Percentiles rank a stretch among this genome's conserved stretches.
Conservation (phyloP, 2,888 invertebrate species). For the Altica lythri region DNA sequence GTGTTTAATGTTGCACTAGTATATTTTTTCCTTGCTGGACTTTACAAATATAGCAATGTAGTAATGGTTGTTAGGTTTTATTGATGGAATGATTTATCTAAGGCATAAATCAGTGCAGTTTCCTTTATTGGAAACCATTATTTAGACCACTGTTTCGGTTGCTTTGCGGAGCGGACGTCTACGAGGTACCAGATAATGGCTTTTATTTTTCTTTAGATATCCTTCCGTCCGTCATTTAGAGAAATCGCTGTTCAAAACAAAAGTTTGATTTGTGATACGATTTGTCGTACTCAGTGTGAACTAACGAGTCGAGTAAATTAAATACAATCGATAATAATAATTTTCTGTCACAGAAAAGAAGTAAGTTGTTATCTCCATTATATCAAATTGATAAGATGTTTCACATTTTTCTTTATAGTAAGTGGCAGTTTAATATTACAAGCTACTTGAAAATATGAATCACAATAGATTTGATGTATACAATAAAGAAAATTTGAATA, state of each 20-base stretch:
- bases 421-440: too few species aligned
- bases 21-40: not conserved
- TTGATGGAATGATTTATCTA: slow-evolving; percentile 26
- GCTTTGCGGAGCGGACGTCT: slow-evolving; percentile 14
- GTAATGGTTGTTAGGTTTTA: slow-evolving; percentile 22
- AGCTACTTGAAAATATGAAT: too few species aligned
- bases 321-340: slow-evolving; percentile 1
- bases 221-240: slow-evolving; percentile 2
- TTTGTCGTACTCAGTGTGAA: not conserved
- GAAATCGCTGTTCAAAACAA: slow-evolving; percentile 14
- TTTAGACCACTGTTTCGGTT: slow-evolving; percentile 24
- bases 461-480: too few species aligned
- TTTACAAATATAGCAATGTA: slow-evolving; percentile 1
- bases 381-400: too few species aligned
- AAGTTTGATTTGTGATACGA: slow-evolving; percentile 14
- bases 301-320: slow-evolving; percentile 2
- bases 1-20: too few species aligned
- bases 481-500: too few species aligned
- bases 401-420: too few species aligned
- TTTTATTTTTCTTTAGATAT: slow-evolving; percentile 17
- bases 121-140: slow-evolving; percentile 28
- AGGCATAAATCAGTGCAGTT: slow-evolving; percentile 23
- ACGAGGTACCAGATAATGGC: slow-evolving; percentile 22
- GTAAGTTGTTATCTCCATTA: not conserved
- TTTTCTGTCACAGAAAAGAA: not conserved